A percentile compares a stretch with the other conserved stretches of the same genome.
Evolutionary conservation across 2,113 vertebrate species (phyloP).

Genomic region (Charadrius vociferus): DNA sequence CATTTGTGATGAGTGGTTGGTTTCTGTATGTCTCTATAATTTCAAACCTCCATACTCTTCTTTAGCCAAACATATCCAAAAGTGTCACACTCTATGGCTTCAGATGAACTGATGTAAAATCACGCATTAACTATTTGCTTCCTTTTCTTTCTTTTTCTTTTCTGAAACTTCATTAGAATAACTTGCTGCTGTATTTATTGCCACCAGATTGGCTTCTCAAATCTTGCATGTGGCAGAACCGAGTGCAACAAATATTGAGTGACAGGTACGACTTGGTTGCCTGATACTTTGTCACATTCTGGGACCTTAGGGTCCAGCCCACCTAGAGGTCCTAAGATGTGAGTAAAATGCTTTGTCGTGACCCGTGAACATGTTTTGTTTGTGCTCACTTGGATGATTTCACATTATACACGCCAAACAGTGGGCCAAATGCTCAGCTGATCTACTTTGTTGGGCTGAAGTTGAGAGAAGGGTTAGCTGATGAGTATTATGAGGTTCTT

Average conservation of each 20-base stretch:
- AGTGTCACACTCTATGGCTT: rapidly evolving
- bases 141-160: not conserved
- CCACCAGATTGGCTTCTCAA: not conserved
- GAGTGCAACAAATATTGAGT: not conserved
- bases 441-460: not conserved
- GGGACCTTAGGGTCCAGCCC: not conserved
- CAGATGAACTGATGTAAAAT: not conserved
- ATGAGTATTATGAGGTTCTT: not conserved
- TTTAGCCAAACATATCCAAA: not conserved
- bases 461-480: not conserved
- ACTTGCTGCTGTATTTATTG: not conserved
- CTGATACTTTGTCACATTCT: not conserved
- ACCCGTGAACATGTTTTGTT: not conserved
- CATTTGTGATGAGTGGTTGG: not conserved
- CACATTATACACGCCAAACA: not conserved
- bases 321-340: not conserved
- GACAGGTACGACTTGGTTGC: not conserved
- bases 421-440: not conserved
- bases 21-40: not conserved
- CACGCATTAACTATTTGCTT: not conserved
- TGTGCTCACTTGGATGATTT: not conserved
- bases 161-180: not conserved
- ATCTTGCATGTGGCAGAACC: not conserved
- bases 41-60: not conserved
- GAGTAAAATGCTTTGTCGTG: not conserved